Conservation (phyloP, 2,113 vertebrate species). For the Cercopithecus mona region DNA sequence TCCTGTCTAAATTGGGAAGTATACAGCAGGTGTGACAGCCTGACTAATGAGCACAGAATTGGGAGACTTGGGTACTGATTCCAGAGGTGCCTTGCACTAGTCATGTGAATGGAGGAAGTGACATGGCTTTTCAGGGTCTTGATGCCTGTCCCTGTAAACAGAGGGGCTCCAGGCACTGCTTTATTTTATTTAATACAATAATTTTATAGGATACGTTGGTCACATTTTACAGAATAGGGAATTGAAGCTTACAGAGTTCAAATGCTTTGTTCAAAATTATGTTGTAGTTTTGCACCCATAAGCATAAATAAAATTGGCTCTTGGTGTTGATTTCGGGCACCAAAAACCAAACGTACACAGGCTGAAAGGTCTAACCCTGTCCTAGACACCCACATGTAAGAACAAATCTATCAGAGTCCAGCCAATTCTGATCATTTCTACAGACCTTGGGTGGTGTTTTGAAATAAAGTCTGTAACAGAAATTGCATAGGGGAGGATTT, state of each 20-base stretch:
- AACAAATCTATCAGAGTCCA: neutral
- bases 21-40: neutral
- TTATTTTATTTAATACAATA: neutral
- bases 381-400: neutral
- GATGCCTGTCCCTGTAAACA: too few species aligned
- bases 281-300: neutral
- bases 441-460: neutral
- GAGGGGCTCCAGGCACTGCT: neutral
- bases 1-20: neutral
- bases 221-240: neutral
- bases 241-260: neutral
- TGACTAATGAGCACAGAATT: neutral
- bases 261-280: neutral
- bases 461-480: constrained; percentile 14
- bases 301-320: neutral
- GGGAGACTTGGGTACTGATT: neutral
- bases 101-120: neutral
- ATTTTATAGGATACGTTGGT: neutral
- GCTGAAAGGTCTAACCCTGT: neutral
- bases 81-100: neutral
- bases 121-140: neutral
- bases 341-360: neutral
- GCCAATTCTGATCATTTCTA: neutral
- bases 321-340: neutral
- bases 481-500: neutral